phyloP scores from a whole-genome alignment of 2,113 vertebrate genomes.

The Lampris incognitus region DNA sequence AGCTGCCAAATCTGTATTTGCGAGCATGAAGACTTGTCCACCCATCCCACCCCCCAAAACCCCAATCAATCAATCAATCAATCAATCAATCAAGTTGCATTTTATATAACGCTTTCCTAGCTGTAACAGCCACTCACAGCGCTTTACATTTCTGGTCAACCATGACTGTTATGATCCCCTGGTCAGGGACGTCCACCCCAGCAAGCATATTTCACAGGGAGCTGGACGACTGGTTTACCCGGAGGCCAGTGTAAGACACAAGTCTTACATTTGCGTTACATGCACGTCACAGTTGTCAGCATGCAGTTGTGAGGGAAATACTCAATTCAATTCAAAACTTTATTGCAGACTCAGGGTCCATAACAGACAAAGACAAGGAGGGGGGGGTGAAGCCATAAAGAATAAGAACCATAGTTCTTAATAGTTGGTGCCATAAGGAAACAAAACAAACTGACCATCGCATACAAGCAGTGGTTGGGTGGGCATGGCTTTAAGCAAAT shows the following conservation, averaged over 20 bases:
- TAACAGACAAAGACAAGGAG: too few relatives aligned
- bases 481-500: too few relatives aligned
- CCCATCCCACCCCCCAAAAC: too few relatives aligned
- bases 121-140: too few relatives aligned
- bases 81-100: too few relatives aligned
- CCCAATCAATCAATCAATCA: too few relatives aligned
- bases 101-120: too few relatives aligned
- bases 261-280: constrained; percentile 14
- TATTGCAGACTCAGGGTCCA: too few relatives aligned
- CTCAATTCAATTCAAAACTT: too few relatives aligned
- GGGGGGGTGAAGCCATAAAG: too few relatives aligned
- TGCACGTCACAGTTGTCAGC: constrained; percentile 9
- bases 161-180: not conserved
- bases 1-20: not conserved
- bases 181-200: not conserved
- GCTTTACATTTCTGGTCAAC: too few relatives aligned
- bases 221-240: not conserved
- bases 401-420: not conserved
- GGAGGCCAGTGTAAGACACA: constrained; percentile 8
- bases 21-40: not conserved
- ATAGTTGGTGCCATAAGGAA: constrained; percentile 19
- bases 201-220: constrained; percentile 3
- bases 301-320: not conserved
- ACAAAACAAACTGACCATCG: not conserved
- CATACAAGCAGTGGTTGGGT: too few relatives aligned